phyloP scores from a whole-genome alignment of 2,113 vertebrate species.

The Hylia prasina region DNA sequence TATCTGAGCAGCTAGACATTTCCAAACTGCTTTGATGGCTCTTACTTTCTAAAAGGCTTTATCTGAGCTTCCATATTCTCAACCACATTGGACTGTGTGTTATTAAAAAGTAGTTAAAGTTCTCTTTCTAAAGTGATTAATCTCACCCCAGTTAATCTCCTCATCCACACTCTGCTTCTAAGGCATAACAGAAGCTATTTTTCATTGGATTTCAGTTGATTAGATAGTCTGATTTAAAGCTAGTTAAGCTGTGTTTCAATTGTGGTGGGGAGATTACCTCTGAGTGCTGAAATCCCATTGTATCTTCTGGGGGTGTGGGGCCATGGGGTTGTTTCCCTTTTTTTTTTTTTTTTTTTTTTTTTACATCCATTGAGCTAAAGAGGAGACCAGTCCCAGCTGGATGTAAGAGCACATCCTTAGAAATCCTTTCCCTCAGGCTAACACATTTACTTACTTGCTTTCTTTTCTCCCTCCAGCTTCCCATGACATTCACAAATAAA shows the following conservation, averaged over 20 bases:
- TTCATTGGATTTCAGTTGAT: slow-evolving; percentile 66
- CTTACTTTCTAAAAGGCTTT: not conserved
- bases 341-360: not conserved
- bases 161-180: slow-evolving; percentile 62
- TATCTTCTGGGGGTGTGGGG: not conserved
- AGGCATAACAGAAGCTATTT: slow-evolving; percentile 65
- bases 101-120: slow-evolving; percentile 75
- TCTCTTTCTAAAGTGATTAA: slow-evolving; percentile 73
- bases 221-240: slow-evolving; percentile 61
- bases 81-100: slow-evolving; percentile 42
- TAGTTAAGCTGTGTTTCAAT: slow-evolving; percentile 58
- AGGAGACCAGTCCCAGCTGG: slow-evolving; percentile 40
- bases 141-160: slow-evolving; percentile 70
- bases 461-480: slow-evolving; percentile 39
- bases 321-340: not conserved
- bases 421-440: slow-evolving; percentile 48
- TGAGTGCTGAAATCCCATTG: slow-evolving; percentile 51
- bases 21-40: not conserved
- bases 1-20: slow-evolving; percentile 28
- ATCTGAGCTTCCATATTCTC: slow-evolving; percentile 43
- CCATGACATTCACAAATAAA: slow-evolving; percentile 55
- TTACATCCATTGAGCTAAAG: not conserved
- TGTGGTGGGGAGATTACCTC: slow-evolving; percentile 35
- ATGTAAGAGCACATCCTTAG: slow-evolving; percentile 33
- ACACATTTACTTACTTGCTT: slow-evolving; percentile 23